phyloP scores from a whole-genome alignment of 35 echinoderm and acorn worm genomes.

The Lytechinus variegatus region DNA sequence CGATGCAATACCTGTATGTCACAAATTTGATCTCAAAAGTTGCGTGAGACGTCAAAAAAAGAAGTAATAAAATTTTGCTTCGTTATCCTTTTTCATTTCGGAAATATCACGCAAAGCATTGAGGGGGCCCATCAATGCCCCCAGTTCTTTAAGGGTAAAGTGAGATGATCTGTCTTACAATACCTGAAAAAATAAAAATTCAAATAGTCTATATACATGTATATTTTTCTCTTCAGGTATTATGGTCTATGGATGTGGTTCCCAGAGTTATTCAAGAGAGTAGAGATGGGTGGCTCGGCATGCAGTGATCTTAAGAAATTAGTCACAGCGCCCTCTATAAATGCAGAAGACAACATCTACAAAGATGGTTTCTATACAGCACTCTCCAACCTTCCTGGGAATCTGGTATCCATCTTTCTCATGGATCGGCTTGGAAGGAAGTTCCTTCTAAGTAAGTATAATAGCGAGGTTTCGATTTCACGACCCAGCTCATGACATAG shows the following conservation, averaged over 20 bases:
- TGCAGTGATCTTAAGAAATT: constrained; percentile 34
- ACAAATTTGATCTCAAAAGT: too few species aligned
- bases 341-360: constrained; percentile 58
- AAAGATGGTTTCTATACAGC: constrained; percentile 82
- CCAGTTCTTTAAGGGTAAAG: too few species aligned
- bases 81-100: too few species aligned
- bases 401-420: constrained; percentile 76
- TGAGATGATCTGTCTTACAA: too few species aligned
- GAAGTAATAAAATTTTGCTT: too few species aligned
- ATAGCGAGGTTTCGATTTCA: neutral
- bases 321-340: neutral
- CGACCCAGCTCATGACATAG: too few species aligned
- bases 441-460: constrained; percentile 73
- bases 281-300: constrained; percentile 74
- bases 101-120: too few species aligned
- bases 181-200: too few species aligned
- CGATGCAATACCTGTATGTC: too few species aligned
- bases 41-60: too few species aligned
- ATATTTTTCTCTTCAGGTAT: constrained; percentile 61
- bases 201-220: too few species aligned
- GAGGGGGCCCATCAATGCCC: too few species aligned
- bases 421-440: constrained; percentile 87
- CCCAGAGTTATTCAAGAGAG: constrained; percentile 79
- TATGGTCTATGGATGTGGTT: constrained; percentile 99
- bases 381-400: constrained; percentile 87